Evolutionary conservation across 2,888 invertebrate species (phyloP).

Genomic region (Drosophila anomelani): DNA sequence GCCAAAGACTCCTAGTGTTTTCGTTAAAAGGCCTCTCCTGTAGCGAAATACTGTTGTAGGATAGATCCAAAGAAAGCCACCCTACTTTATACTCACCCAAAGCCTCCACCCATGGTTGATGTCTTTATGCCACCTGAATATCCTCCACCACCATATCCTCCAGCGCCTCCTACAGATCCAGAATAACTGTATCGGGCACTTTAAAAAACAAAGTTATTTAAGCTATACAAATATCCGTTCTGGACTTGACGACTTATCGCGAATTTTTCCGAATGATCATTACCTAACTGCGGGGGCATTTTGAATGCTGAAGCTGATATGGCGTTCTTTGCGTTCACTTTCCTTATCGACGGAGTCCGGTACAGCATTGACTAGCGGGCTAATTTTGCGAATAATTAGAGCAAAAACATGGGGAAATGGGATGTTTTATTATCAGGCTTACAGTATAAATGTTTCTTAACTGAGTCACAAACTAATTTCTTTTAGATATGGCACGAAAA

Average conservation of each 20-base stretch:
- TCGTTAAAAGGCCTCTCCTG: slow-evolving; percentile 43
- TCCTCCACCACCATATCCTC: slow-evolving; percentile 15
- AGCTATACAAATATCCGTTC: slow-evolving; percentile 8
- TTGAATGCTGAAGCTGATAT: slow-evolving; percentile 50
- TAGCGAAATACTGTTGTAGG: too few relatives aligned
- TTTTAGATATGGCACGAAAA: not conserved
- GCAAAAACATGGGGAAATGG: not conserved
- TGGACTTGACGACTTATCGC: slow-evolving; percentile 27
- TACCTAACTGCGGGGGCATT: slow-evolving; percentile 60
- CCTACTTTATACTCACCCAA: slow-evolving; percentile 48
- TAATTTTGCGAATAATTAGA: slow-evolving; percentile 46
- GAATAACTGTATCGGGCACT: slow-evolving; percentile 53
- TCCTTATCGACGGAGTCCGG: slow-evolving; percentile 70
- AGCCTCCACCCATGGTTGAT: slow-evolving; percentile 6
- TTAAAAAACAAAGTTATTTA: not conserved
- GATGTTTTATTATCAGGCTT: slow-evolving; percentile 1
- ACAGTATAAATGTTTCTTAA: not conserved
- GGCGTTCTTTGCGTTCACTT: slow-evolving; percentile 68
- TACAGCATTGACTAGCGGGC: slow-evolving; percentile 60
- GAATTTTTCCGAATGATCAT: slow-evolving; percentile 31
- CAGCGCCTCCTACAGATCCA: slow-evolving; percentile 28
- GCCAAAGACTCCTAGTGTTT: slow-evolving; percentile 57
- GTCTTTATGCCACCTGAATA: slow-evolving; percentile 56
- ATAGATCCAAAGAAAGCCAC: too few relatives aligned
- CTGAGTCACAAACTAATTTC: not conserved